phyloP scores from a whole-genome alignment of 2,113 vertebrate species.

The Hippoglossus stenolepis region DNA sequence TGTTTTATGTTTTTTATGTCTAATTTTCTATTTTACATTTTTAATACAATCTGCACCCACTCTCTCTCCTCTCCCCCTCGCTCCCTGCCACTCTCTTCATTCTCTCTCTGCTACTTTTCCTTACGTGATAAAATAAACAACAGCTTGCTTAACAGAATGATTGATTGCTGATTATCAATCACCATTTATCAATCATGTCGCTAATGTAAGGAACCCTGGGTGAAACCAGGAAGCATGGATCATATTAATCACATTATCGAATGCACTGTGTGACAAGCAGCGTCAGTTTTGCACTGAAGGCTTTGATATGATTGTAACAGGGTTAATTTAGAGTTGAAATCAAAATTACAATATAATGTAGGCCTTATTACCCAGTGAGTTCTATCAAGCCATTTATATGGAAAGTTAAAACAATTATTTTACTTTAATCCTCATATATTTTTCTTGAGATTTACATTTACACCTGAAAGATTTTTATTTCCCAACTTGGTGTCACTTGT shows the following conservation, averaged over 20 bases:
- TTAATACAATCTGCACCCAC: not conserved
- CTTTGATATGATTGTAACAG: not conserved
- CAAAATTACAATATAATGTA: not conserved
- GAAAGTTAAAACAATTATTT: too few species aligned
- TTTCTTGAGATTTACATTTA: too few species aligned
- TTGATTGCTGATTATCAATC: conserved; percentile 14
- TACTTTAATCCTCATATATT: too few species aligned
- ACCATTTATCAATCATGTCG: not conserved
- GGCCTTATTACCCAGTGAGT: too few species aligned
- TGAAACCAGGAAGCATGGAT: not conserved
- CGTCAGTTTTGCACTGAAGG: conserved; percentile 1
- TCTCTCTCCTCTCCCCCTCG: too few species aligned
- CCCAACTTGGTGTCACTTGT: not conserved
- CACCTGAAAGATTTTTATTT: not conserved
- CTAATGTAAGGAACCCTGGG: not conserved
- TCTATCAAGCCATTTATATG: too few species aligned
- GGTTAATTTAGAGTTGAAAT: not conserved
- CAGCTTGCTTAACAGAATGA: not conserved
- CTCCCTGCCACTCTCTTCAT: not conserved
- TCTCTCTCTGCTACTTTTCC: not conserved
- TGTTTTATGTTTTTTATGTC: not conserved
- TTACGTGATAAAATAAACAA: conserved; percentile 18
- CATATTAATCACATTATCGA: conserved; percentile 16
- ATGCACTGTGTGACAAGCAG: conserved; percentile 6
- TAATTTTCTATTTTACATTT: not conserved